Evolutionary conservation across 2,113 vertebrate species (phyloP), one percentile per base, ranked within the genome.

Genomic region (Alouatta palliata): DNA sequence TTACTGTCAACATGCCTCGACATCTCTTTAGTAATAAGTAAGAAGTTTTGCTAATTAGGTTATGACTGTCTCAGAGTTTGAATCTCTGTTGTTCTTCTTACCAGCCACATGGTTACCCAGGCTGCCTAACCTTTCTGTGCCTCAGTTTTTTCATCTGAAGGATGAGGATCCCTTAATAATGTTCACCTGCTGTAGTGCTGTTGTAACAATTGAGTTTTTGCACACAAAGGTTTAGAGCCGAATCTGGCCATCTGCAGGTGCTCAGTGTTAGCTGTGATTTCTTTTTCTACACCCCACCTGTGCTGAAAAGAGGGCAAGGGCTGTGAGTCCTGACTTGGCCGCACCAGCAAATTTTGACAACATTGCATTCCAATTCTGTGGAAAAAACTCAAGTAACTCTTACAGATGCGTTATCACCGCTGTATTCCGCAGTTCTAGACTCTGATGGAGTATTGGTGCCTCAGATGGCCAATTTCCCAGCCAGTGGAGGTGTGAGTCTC

Each of bases 371-470:
- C 45, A 19, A 30, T 58, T 68, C 80, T 54, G 35, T 2, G 64
- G 71, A 73, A 71, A 45, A 83, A 56, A 64, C 21, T n/a, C n/a
- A 32, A 32, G 12, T 49, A 9, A 21, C 6, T 3, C 7, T 20
- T 16, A 1, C 47, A 54, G 40, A n/a, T 11, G n/a, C 3, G 10
- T 85, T 87, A 30, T 7, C 40, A 16, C 8, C 12, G 1, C 8
- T 23, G 40, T 35, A 3, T 13, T 27, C 11, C 8, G 0, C 0
- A 2, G 27, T 1, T 21, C 9, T 2, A 16, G 61, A 13, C 43
- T 27, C 40, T 9, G 25, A 13, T 14, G 32, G 37, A 58, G 30
- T 21, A 40, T 49, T 73, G n/a, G n/a, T 2, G 1, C 5, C 21
- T 12, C 2, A 14, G 13, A 47, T 43, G 35, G 17, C 23, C 14